phyloP scores from a whole-genome alignment of 2,888 invertebrate genomes.

The Caenorhabditis afra region DNA sequence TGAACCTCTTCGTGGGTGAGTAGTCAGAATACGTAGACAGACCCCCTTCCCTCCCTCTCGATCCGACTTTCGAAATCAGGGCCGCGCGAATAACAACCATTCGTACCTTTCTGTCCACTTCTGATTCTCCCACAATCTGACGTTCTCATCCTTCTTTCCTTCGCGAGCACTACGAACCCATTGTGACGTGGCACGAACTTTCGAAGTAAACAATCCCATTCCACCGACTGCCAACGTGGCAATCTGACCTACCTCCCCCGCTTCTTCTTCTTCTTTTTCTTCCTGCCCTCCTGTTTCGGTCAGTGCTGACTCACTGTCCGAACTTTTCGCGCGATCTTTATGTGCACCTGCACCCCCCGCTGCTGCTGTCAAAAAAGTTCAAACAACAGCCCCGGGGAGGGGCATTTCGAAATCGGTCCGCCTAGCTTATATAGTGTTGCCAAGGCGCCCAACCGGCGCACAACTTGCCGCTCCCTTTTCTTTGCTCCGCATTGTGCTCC shows the following conservation, averaged over 20 bases:
- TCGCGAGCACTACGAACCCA: no score
- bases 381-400: slow-evolving; percentile 44
- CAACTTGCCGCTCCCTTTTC: not conserved
- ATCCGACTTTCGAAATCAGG: no score
- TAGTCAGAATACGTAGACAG: no score
- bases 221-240: no score
- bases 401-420: slow-evolving; percentile 41
- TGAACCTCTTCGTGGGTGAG: slow-evolving; percentile 24
- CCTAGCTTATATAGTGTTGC: slow-evolving; percentile 33
- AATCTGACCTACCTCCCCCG: not conserved
- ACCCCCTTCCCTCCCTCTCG: no score
- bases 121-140: not conserved
- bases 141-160: not conserved
- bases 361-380: slow-evolving; percentile 51
- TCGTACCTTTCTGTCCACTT: not conserved
- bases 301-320: slow-evolving; percentile 38
- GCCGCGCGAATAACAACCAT: no score
- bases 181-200: no score
- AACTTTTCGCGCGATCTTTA: slow-evolving; percentile 38
- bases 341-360: slow-evolving; percentile 6
- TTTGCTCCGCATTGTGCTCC: slow-evolving; percentile 6
- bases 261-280: not conserved
- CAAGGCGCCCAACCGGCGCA: slow-evolving; percentile 31
- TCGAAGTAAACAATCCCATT: no score
- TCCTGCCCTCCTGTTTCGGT: not conserved